These are phyloP conservation scores for Lampropteryx suffumata DNA, from an alignment of 2,888 invertebrate species.

Conservation along the genomic window DNA sequence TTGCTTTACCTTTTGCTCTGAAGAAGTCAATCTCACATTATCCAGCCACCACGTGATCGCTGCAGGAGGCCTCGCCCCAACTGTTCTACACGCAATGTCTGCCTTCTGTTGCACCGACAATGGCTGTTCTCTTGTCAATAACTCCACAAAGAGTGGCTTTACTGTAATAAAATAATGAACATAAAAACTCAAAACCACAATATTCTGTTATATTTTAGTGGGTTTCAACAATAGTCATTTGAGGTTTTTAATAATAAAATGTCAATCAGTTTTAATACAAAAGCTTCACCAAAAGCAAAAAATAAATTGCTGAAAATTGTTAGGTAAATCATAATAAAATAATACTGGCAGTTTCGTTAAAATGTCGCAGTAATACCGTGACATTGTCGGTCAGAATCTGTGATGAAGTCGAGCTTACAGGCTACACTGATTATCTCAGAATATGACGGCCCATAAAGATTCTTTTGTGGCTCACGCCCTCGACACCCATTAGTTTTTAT, in stretches of 20 bases:
- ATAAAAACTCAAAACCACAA: too few relatives aligned
- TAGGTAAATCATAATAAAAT: too few relatives aligned
- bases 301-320: too few relatives aligned
- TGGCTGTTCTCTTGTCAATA: constrained; percentile 90
- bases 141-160: constrained; percentile 90
- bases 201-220: too few relatives aligned
- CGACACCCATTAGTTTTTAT: constrained; percentile 19
- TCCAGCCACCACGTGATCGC: constrained; percentile 94
- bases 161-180: constrained; percentile 85
- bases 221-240: too few relatives aligned
- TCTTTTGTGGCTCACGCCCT: constrained; percentile 14
- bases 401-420: constrained; percentile 10
- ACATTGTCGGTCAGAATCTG: constrained; percentile 10
- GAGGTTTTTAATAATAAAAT: too few relatives aligned
- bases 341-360: too few relatives aligned
- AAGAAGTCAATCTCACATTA: constrained; percentile 83
- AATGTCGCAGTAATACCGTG: constrained; percentile 5
- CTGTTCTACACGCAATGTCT: constrained; percentile 91
- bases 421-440: constrained; percentile 10
- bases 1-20: constrained; percentile 57
- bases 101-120: constrained; percentile 92
- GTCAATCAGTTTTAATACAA: too few relatives aligned
- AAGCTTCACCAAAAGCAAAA: too few relatives aligned
- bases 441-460: constrained; percentile 17
- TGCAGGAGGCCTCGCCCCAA: constrained; percentile 93